Base-by-base conservation (phyloP, 2,797 vertebrate genomes). In the Cryptoblepharus egeriae region DNA sequence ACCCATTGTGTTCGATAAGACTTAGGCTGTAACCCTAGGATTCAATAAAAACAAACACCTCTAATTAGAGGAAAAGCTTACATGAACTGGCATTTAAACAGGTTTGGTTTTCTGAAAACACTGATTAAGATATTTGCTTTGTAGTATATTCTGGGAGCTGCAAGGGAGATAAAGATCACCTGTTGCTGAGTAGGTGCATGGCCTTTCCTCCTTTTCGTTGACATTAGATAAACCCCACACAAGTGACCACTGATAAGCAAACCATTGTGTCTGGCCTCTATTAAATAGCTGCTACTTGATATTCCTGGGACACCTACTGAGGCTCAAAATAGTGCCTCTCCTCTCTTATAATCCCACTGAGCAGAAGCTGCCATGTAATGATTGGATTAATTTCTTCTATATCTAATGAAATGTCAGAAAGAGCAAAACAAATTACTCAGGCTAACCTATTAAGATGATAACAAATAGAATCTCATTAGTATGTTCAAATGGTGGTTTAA, bases 271-370 rank as follows among this genome's bases (percentile, higher is more conserved):
- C 73, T 55, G 45, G 49, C 81, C 32, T 68, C 69, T 84, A 67
- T 78, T 90, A 83, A 81, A 79, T 71, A 84, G 70, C 68, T 45
- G 77, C 58, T 26, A 84, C 73, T 77, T 85, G 88, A 80, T 87
- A 85, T 70, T 82, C 74, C 87, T 75, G 86, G 81, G 81, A 86
- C 39, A 79, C 58, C 73, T 22, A 63, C 26, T 4, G 12, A 20
- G 24, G n/a, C 18, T 68, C 70, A 81, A 45, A 86, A 85, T 22
- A 81, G 26, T 16, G n/a, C 57, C 73, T 67, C 72, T 83, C 55
- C 28, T 42, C 24, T 49, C 81, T 77, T 11, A 60, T 9, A 77
- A 64, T 64, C 15, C 30, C 45, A 0, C 11, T 80, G 67, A 24
- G 70, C 4, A 57, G 35, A 86, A 78, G 52, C 57, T 3, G 5